Evolutionary conservation across 2,888 invertebrate species (phyloP), one percentile per base, ranked within the genome.

Genomic region (Dolichopus griseipennis): DNA sequence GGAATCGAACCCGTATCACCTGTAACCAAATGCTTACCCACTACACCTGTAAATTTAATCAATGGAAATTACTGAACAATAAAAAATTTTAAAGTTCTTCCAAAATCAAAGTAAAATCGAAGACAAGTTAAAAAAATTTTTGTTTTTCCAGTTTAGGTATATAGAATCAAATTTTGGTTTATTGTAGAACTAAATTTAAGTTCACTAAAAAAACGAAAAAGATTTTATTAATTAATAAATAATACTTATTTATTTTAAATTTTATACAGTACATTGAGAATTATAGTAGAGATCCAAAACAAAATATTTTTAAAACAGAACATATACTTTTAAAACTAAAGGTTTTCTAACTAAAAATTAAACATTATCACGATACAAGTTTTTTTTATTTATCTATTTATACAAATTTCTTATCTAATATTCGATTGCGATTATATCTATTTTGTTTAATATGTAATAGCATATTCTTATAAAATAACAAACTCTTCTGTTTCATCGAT

Each of bases 401-500:
- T 52, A 52, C 15, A 52, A 52, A 52, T 52, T 52, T 52, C 52
- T 52, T 52, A 52, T 18, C 8, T 52, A 52, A 52, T 12, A 52
- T 52, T 52, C 52, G 52, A 52, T 52, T 52, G n/a, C 52, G 15
- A 15, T 52, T 52, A 15, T 18, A 18, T 52, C 9, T 52, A 18
- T 6, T 43, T 12, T 52, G 52, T 37, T 65, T 3, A 61, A 21
- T 21, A 62, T 37, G 34, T 3, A 61, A 21, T 21, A 62, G 6
- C 22, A 12, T 21, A 22, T 62, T 62, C 71, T 75, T 83, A 88
- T 72, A 89, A 81, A 77, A 90, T 83, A 77, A 89, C 89, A 84
- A 90, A 90, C 78, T 89, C 89, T 79, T 90, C 90, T 66, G 87
- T 87, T 79, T 89, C 89, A 72, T 87, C 83, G 75, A 88, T 87